Evolutionary conservation across 2,797 vertebrate genomes (phyloP), one percentile per base, ranked within the genome.

Genomic region (Chrosomus eos): DNA sequence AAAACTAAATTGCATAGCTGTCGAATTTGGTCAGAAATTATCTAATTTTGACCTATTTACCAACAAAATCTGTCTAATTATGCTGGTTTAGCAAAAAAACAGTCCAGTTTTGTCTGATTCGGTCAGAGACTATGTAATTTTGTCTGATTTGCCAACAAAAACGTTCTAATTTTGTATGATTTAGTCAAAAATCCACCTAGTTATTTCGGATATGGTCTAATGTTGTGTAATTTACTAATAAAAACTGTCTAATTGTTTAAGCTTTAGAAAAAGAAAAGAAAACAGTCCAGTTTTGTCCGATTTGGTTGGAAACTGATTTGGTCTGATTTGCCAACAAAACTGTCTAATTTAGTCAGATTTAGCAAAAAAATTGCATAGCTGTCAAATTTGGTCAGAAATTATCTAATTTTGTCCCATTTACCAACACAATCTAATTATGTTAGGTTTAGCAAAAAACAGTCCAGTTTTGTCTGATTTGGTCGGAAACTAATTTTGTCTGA

Each of bases 221-320:
- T 18, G 45, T 13, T 14, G 36, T 23, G 19, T 23, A 9, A 67
- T 10, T 43, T 67, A 10, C 64, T 18, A 2, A 21, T 18, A 36
- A 5, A 36, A 36, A 5, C 31, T 11, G 31, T 36, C 19, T 67
- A 68, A 38, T 23, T 11, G 5, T n/a, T n/a, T n/a, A n/a, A n/a
- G n/a, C n/a, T n/a, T n/a, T n/a, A n/a, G n/a, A n/a, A n/a, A n/a
- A n/a, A n/a, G n/a, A n/a, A n/a, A n/a, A n/a, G n/a, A n/a, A n/a
- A n/a, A 16, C 7, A 8, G 3, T 4, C 23, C 3, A 28, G n/a
- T 1, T 72, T 3, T 4, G 13, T 70, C 2, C 5, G 0, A 7
- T 43, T 72, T 72, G 14, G 1, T 71, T 14, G 9, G 7, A 18
- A 26, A 1, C 3, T 43, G 26, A 45, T 9, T 48, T 19, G 9